Conservation (phyloP, 2,797 vertebrate species). For the Catostomus latipinnis region DNA sequence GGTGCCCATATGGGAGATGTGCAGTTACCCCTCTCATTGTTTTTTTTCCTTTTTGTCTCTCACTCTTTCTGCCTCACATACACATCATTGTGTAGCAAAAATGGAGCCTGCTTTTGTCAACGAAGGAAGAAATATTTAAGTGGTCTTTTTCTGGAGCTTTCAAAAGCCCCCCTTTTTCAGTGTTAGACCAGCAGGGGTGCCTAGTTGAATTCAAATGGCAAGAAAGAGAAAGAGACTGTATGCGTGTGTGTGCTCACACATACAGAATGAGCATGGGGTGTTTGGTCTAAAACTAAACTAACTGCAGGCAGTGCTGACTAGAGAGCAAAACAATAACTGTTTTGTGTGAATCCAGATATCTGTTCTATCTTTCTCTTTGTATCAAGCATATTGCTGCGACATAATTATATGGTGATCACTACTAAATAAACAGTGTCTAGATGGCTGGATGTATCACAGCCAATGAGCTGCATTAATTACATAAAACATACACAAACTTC, state of each 20-base stretch:
- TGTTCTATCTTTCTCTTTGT: constrained; percentile 11
- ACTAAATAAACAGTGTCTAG: constrained; percentile 27
- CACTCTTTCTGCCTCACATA: background rate
- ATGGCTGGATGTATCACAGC: background rate
- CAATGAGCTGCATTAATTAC: constrained; percentile 39
- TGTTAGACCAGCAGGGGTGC: constrained; percentile 36
- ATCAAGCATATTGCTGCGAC: constrained; percentile 12
- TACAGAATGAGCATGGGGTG: background rate
- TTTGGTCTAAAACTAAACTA: background rate
- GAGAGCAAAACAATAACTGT: background rate
- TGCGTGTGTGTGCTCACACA: constrained; percentile 7
- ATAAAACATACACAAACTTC: constrained; percentile 15
- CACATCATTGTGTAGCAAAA: constrained; percentile 11
- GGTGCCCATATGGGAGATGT: constrained; percentile 3
- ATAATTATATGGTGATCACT: constrained; percentile 39
- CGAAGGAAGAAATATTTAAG: constrained; percentile 41
- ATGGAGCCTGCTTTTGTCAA: constrained; percentile 21
- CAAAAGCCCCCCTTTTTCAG: constrained; percentile 52
- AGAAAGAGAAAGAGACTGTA: constrained; percentile 32
- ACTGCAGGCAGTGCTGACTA: constrained; percentile 21
- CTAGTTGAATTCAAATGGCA: constrained; percentile 55
- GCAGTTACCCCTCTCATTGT: background rate
- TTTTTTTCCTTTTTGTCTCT: background rate
- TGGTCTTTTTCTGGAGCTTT: constrained; percentile 31
- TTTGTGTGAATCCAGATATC: constrained; percentile 14